Evolutionary conservation across 2,113 vertebrate species (phyloP), one percentile per base, ranked within the genome.

Genomic region (Pipa parva): DNA sequence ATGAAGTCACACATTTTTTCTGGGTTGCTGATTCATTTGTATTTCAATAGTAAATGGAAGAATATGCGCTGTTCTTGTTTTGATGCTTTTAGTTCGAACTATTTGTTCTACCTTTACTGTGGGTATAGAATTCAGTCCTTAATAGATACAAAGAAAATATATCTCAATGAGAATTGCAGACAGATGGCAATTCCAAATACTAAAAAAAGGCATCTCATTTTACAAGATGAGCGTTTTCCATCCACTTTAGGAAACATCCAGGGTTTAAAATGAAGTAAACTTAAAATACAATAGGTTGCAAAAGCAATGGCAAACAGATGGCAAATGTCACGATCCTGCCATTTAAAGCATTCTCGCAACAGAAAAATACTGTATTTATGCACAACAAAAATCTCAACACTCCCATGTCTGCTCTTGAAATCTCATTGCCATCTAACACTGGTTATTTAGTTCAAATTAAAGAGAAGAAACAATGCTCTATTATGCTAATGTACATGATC

Each of bases 361-460:
- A n/a, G 39, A n/a, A 36, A 42, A 42, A n/a, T 42, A 42, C 39
- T 42, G 39, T 42, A 42, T 42, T 18, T 42, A 42, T 42, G 39
- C 13, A 42, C 17, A 42, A 42, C 29, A 5, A 31, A 31, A 6
- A 31, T 31, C 29, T 31, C n/a, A n/a, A n/a, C n/a, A n/a, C n/a
- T n/a, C n/a, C n/a, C n/a, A n/a, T n/a, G n/a, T n/a, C n/a, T n/a
- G n/a, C n/a, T n/a, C n/a, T n/a, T n/a, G n/a, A n/a, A n/a, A n/a
- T n/a, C n/a, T n/a, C n/a, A n/a, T n/a, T n/a, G n/a, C n/a, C n/a
- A n/a, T n/a, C n/a, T n/a, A n/a, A n/a, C n/a, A n/a, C n/a, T n/a
- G n/a, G n/a, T n/a, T n/a, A n/a, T n/a, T n/a, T n/a, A n/a, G n/a
- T n/a, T n/a, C n/a, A n/a, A n/a, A n/a, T n/a, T n/a, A n/a, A n/a